Base-by-base conservation (phyloP, 23 tunicate species). In the Clavelina lepadiformis region DNA sequence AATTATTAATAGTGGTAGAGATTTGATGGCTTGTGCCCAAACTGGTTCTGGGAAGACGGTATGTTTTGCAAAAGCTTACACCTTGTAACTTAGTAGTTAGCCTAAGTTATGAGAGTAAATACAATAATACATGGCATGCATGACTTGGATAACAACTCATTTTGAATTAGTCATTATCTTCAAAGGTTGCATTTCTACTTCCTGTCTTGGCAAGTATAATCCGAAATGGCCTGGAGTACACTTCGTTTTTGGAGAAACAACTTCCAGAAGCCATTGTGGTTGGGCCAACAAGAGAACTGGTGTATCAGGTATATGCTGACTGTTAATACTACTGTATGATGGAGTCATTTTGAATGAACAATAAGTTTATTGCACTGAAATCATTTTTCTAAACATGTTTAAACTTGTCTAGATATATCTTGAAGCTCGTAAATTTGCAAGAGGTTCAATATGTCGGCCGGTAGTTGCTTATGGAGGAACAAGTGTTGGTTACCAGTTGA, bases 11-110 rank as follows among this genome's bases (percentile, higher is more conserved):
- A 45, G 63, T 28, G 75, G 70, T 20, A 34, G 91, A 45, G 99
- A 93, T 74, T 63, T 93, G 26, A 93, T 93, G 99, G 99, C 99
- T 31, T 93, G 99, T 74, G 99, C 99, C 25, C 99, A 93, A 54
- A 93, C 99, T 1, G 99, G 99, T 3, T 85, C 94, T 28, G 99
- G 99, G 28, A 93, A 93, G 55, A 93, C 99, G 18, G 82, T 76
- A 36, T 36, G 82, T 63, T 41, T 41, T 41, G 49, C 49, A 11
- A 41, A 41, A 11, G 15, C 49, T 41, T 41, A 11, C 11, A 41
- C 49, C 11, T 41, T 41, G 49, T 41, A 41, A 15, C n/a, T n/a
- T n/a, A n/a, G n/a, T n/a, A n/a, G n/a, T n/a, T n/a, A n/a, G n/a
- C n/a, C n/a, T n/a, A n/a, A n/a, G n/a, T n/a, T n/a, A n/a, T n/a